Percentiles rank a stretch among this genome's conserved stretches.
Conservation (phyloP, 2,888 invertebrate species). For the Abrostola tripartita region DNA sequence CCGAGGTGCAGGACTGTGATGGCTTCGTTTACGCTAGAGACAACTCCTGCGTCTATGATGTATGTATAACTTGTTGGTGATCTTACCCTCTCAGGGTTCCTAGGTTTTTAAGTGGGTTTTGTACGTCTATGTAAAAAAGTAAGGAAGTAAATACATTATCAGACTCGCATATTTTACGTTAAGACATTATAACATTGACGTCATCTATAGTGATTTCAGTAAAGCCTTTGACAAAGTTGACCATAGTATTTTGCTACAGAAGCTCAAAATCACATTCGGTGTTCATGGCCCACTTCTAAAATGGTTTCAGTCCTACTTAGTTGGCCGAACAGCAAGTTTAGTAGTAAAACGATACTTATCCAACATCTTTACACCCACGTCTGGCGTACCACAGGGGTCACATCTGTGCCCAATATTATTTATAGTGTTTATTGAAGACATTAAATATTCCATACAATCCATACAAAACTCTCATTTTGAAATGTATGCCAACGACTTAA, state of each 20-base stretch:
- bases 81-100: background rate
- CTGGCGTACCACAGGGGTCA: constrained; percentile 1
- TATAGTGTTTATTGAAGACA: constrained; percentile 1
- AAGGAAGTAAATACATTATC: background rate
- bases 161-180: too few relatives aligned
- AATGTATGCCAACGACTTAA: background rate
- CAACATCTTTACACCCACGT: background rate
- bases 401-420: constrained; percentile 4
- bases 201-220: background rate
- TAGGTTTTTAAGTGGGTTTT: background rate
- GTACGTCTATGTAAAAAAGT: background rate
- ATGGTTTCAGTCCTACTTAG: background rate
- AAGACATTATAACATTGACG: background rate
- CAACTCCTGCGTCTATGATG: constrained; percentile 80
- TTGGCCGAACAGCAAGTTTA: background rate
- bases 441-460: constrained; percentile 2
- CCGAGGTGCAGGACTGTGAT: constrained; percentile 60
- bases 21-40: constrained; percentile 73
- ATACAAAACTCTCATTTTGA: constrained; percentile 3
- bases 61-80: constrained; percentile 55
- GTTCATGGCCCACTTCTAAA: background rate
- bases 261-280: background rate
- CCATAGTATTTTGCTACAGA: background rate
- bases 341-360: constrained; percentile 1
- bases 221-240: constrained; percentile 1